Percentiles rank a stretch among this genome's conserved stretches.
Conservation (phyloP, 2,888 invertebrate species). For the Lapara coniferarum region DNA sequence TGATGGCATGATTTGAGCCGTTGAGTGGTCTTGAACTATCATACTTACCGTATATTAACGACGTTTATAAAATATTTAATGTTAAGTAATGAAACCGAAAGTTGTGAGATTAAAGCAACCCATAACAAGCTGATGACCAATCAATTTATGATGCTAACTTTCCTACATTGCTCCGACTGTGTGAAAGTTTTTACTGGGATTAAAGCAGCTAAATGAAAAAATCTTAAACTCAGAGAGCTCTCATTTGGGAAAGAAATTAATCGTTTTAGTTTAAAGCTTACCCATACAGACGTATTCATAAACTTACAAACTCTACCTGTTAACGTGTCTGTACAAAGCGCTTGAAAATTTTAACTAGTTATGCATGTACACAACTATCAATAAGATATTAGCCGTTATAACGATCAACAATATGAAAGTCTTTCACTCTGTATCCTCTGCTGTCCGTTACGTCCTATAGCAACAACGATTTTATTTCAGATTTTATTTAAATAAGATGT, state of each 20-base stretch:
- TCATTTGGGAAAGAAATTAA: too few relatives aligned
- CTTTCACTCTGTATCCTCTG: constrained; percentile 2
- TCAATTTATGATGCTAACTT: too few relatives aligned
- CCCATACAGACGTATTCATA: too few relatives aligned
- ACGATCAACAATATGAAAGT: background rate
- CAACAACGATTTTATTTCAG: constrained; percentile 21
- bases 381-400: background rate
- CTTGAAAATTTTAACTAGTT: too few relatives aligned
- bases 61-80: background rate
- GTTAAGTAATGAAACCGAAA: background rate
- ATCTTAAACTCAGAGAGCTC: too few relatives aligned
- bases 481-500: constrained; percentile 29
- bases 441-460: constrained; percentile 20
- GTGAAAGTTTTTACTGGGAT: too few relatives aligned
- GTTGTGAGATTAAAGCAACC: background rate
- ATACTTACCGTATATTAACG: background rate
- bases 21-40: background rate
- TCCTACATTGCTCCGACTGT: too few relatives aligned
- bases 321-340: too few relatives aligned
- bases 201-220: too few relatives aligned
- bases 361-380: background rate
- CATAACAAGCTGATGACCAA: background rate
- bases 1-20: background rate
- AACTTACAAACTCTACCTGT: too few relatives aligned
- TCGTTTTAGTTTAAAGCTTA: too few relatives aligned